Evolutionary conservation across 1,140 invertebrate genomes (phyloP).

Genomic region (Drosophila watanabei): DNA sequence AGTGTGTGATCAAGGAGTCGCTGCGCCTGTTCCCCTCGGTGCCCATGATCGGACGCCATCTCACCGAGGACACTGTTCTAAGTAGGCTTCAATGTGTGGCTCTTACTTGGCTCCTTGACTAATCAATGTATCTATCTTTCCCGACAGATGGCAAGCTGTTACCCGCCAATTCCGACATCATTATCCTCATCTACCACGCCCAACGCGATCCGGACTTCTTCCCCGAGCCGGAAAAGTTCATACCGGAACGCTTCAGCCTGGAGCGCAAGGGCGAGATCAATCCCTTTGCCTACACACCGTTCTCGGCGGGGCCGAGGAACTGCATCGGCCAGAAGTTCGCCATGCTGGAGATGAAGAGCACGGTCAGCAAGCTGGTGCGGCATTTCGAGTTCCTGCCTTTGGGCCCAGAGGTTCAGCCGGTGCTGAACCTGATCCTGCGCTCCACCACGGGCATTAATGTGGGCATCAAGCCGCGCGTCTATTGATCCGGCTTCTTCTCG

Average conservation of each 20-base stretch:
- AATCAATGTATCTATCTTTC: not conserved
- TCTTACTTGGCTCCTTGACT: not conserved
- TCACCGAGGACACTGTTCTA: slow-evolving; percentile 86
- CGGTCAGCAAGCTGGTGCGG: slow-evolving; percentile 83
- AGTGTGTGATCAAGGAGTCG: slow-evolving; percentile 89
- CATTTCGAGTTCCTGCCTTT: slow-evolving; percentile 81
- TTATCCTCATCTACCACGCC: slow-evolving; percentile 85
- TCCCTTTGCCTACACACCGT: slow-evolving; percentile 88
- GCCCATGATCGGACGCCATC: slow-evolving; percentile 88
- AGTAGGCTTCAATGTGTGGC: slow-evolving; percentile 46
- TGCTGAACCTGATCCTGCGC: slow-evolving; percentile 70
- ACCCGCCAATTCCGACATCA: slow-evolving; percentile 81
- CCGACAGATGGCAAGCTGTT: slow-evolving; percentile 76
- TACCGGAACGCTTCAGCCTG: slow-evolving; percentile 89
- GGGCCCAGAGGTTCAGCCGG: slow-evolving; percentile 56
- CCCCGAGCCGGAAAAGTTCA: slow-evolving; percentile 88
- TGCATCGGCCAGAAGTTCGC: slow-evolving; percentile 93
- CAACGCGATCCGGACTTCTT: slow-evolving; percentile 87
- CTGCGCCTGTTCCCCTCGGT: slow-evolving; percentile 90
- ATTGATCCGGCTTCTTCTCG: slow-evolving; percentile 18
- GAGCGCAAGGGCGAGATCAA: slow-evolving; percentile 85
- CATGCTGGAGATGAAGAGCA: slow-evolving; percentile 90
- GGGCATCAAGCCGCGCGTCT: slow-evolving; percentile 66
- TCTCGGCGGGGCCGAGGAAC: slow-evolving; percentile 89
- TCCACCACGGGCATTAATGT: slow-evolving; percentile 73